Evolutionary conservation across 1,140 invertebrate species (phyloP), one percentile per base, ranked within the genome.

Genomic region (Nephotettix cincticeps): DNA sequence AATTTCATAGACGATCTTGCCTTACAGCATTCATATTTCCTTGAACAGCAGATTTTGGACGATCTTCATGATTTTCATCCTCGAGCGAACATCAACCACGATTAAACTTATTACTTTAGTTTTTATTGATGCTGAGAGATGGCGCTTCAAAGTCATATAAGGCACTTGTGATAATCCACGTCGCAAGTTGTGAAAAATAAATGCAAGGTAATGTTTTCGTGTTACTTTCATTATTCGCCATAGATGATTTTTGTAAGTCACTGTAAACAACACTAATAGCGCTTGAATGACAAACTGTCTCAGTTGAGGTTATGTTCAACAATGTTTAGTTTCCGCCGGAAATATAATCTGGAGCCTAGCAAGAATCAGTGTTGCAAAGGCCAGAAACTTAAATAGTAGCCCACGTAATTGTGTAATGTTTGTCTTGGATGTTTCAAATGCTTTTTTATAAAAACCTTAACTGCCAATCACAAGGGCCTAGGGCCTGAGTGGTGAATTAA

Each of bases 31-130:
- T 71, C 65, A 72, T 75, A 72, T 70, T 76, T 76, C 75, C 68
- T 66, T 72, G 72, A 21, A 77, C 58, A 73, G 77, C 68, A 27
- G 56, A 76, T 76, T 77, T 77, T 73, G 73, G 71, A 69, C 70
- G 68, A 72, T 73, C 67, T 77, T 76, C 75, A 54, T 43, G 36
- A 64, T 40, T 73, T 75, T 76, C 70, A 65, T 74, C 74, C 72
- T 36, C 69, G 72, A 54, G 23, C 32, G 28, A 76, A 68, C 63
- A 21, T 64, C 72, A 71, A 30, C 67, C 75, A 71, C 64, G 69
- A 71, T 70, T 64, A 28, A 67, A 74, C 71, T 76, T 71, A 65
- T 21, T 58, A 71, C 36, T 71, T 69, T 65, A 71, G 21, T 61
- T 68, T 61, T 73, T 69, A 1, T 75, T 30, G 45, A 68, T 36